These are phyloP conservation scores for Napeogenes inachia DNA, from an alignment of 2,888 invertebrate species.

Conservation along the genomic window DNA sequence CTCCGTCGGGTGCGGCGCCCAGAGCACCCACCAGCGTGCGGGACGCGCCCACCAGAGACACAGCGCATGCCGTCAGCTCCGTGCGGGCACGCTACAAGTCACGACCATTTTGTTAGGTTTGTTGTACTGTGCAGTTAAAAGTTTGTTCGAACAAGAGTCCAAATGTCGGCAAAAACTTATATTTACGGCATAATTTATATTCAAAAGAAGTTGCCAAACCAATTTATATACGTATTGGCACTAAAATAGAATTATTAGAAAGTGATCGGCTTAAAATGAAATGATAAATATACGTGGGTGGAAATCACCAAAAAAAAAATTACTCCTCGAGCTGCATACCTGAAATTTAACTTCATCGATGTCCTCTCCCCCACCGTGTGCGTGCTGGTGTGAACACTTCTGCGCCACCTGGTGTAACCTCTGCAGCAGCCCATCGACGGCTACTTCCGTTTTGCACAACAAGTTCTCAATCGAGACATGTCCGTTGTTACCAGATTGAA, in stretches of 20 bases:
- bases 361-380: slow-evolving; percentile 84
- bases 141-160: too few relatives aligned
- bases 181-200: too few relatives aligned
- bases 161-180: too few relatives aligned
- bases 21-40: slow-evolving; percentile 89
- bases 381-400: slow-evolving; percentile 84
- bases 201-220: too few relatives aligned
- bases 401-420: slow-evolving; percentile 83
- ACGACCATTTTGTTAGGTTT: background rate
- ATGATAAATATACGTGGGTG: too few relatives aligned
- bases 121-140: too few relatives aligned
- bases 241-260: too few relatives aligned
- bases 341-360: slow-evolving; percentile 88
- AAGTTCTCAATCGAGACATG: slow-evolving; percentile 79
- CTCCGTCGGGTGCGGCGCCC: slow-evolving; percentile 73
- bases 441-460: slow-evolving; percentile 82
- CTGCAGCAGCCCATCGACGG: slow-evolving; percentile 81
- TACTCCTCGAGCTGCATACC: slow-evolving; percentile 44
- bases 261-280: too few relatives aligned
- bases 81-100: slow-evolving; percentile 81
- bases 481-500: slow-evolving; percentile 72
- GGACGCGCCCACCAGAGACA: slow-evolving; percentile 89
- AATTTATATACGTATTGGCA: too few relatives aligned
- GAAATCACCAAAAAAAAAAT: too few relatives aligned
- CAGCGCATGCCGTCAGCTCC: slow-evolving; percentile 86